phyloP scores from a whole-genome alignment of 2,888 invertebrate genomes.

The Melinopterus prodromus region DNA sequence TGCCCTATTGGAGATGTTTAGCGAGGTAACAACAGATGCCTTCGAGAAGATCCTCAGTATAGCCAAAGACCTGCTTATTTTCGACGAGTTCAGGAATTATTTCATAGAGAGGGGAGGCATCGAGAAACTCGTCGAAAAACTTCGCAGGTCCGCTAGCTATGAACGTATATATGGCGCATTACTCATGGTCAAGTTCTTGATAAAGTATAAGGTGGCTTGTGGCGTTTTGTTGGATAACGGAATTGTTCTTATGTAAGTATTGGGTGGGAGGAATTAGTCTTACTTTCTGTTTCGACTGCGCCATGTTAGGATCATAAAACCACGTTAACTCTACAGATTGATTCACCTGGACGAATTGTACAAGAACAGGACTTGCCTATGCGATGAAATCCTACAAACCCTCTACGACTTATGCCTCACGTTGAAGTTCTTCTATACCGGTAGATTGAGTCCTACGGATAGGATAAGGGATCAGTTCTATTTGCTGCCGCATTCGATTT shows the following conservation, averaged over 20 bases:
- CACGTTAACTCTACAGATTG: neutral
- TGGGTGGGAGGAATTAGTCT: too few relatives aligned
- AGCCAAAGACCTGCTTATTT: conserved; percentile 1
- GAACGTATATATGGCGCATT: neutral
- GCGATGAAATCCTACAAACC: conserved; percentile 26
- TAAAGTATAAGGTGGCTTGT: neutral
- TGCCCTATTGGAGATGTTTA: neutral
- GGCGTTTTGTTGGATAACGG: neutral
- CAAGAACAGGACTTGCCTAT: conserved; percentile 7
- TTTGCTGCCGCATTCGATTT: conserved; percentile 19
- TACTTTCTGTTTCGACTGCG: too few relatives aligned
- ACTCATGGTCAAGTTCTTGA: neutral
- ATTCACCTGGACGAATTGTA: neutral
- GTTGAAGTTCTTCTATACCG: conserved; percentile 29
- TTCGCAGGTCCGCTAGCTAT: neutral
- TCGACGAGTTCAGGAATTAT: conserved; percentile 1
- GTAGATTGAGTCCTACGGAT: conserved; percentile 22
- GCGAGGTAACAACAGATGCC: neutral
- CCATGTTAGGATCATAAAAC: too few relatives aligned
- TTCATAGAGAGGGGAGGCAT: neutral
- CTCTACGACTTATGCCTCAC: conserved; percentile 29
- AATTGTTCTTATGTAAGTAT: neutral
- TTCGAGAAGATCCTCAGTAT: neutral
- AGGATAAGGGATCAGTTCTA: conserved; percentile 27
- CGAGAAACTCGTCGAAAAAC: neutral